Evolutionary conservation across 2,888 invertebrate genomes (phyloP).

Genomic region (Rhagophthalmus giganteus): DNA sequence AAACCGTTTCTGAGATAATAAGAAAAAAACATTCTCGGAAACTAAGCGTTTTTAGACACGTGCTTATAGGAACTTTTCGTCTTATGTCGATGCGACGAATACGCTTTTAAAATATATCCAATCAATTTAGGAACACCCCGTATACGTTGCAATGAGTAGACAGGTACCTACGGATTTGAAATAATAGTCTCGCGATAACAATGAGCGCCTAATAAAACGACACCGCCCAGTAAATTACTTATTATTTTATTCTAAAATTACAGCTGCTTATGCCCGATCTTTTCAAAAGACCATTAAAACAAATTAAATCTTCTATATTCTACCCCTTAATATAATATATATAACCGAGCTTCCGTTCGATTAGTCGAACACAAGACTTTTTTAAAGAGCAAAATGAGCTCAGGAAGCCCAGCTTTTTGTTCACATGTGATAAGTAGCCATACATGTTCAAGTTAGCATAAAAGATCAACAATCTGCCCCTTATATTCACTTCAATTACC

Average conservation of each 20-base stretch:
- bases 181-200: too few relatives aligned
- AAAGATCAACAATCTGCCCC: conserved; percentile 32
- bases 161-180: too few relatives aligned
- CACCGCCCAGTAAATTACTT: conserved; percentile 8
- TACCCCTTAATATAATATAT: conserved; percentile 15
- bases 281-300: conserved; percentile 5
- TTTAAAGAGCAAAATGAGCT: conserved; percentile 10
- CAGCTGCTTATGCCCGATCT: conserved; percentile 3
- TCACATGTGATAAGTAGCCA: conserved; percentile 31
- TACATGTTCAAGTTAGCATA: conserved; percentile 32
- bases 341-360: conserved; percentile 19
- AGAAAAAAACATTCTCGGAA: too few relatives aligned
- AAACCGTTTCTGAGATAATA: too few relatives aligned
- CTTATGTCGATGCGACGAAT: too few relatives aligned
- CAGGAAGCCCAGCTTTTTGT: conserved; percentile 16
- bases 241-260: conserved; percentile 7
- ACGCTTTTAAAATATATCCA: too few relatives aligned
- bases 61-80: too few relatives aligned
- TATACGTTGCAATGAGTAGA: too few relatives aligned
- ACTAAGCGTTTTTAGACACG: too few relatives aligned
- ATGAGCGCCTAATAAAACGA: too few relatives aligned
- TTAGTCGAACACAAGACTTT: conserved; percentile 19
- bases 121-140: too few relatives aligned
- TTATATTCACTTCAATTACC: conserved; percentile 30
- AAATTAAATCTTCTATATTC: conserved; percentile 5